Evolutionary conservation across 2,888 invertebrate species (phyloP).

Genomic region (Hemistola chrysoprasaria): DNA sequence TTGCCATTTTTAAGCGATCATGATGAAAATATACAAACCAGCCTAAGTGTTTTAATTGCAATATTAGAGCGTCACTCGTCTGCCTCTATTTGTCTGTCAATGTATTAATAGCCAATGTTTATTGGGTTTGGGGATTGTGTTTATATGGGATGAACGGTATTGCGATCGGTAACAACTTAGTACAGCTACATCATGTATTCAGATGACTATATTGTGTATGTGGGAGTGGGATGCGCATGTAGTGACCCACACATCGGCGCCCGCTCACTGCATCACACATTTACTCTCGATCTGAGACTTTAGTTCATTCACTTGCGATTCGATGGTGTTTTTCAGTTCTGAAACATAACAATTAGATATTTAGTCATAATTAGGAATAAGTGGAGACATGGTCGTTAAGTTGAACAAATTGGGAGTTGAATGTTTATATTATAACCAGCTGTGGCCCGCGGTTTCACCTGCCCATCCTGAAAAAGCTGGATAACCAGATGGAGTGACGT

Average conservation of each 20-base stretch:
- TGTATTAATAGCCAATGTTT: too few species aligned
- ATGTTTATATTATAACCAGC: too few species aligned
- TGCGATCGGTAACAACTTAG: conserved; percentile 65
- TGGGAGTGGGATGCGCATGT: conserved; percentile 22
- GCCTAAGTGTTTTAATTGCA: too few species aligned
- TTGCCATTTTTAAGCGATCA: too few species aligned
- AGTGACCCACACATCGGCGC: conserved; percentile 23
- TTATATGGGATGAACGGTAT: conserved; percentile 30
- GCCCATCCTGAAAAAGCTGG: too few species aligned
- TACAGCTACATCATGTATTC: conserved; percentile 80
- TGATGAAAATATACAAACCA: too few species aligned
- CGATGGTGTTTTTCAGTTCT: conserved; percentile 98
- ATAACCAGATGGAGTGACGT: too few species aligned
- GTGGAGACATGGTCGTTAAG: neutral
- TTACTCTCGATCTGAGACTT: conserved; percentile 98
- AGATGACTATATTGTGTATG: conserved; percentile 41
- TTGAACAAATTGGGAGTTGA: too few species aligned
- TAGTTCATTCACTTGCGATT: conserved; percentile 97
- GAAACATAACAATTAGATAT: conserved; percentile 66
- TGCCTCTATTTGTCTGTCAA: too few species aligned
- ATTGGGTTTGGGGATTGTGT: conserved; percentile 42
- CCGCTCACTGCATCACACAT: conserved; percentile 95
- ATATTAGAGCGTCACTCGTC: too few species aligned
- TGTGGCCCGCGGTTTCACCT: too few species aligned
- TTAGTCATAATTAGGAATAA: conserved; percentile 1